Evolutionary conservation across 2,113 vertebrate genomes (phyloP), one percentile per base, ranked within the genome.

Genomic region (Bufo bufo): DNA sequence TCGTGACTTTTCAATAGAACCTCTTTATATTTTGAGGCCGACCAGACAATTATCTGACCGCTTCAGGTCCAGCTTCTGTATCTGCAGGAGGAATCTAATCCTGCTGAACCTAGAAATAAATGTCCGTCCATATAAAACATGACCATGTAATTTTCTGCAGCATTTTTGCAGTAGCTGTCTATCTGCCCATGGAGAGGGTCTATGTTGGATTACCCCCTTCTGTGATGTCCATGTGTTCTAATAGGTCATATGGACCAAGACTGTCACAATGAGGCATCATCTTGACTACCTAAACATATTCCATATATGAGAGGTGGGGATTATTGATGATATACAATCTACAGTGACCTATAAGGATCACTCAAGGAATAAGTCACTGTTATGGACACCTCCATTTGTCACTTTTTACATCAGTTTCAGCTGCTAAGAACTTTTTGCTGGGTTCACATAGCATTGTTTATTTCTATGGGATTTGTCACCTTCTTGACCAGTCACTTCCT

Each of bases 401-500:
- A 45, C 45, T 50, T 3, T 83, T 83, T 45, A 45, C 16, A 9
- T 8, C 8, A 77, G 45, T 77, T 77, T 20, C 20, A n/a, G 3
- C 17, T 47, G 19, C 49, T 14, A 3, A 43, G 65, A 2, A 16
- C 66, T 72, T 74, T 58, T 4, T 56, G 23, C 33, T 58, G 20
- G n/a, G 33, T 19, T 85, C 50, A 58, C n/a, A 74, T 17, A 23
- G 43, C 16, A 10, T 84, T 85, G 54, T 85, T 66, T 86, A 23
- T 49, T 61, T 66, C 17, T 10, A 58, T 20, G 50, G 72, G 56
- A 16, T 56, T 11, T 17, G 58, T 65, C 63, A 66, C 49, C 59
- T 78, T 43, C 23, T 85, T 54, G 78, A 33, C 59, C 59, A 43
- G 45, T 66, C 19, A 78, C 85, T 66, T 86, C 75, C 85, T 11